Conservation (phyloP, 2,113 vertebrate genomes). For the Odontesthes bonariensis region DNA sequence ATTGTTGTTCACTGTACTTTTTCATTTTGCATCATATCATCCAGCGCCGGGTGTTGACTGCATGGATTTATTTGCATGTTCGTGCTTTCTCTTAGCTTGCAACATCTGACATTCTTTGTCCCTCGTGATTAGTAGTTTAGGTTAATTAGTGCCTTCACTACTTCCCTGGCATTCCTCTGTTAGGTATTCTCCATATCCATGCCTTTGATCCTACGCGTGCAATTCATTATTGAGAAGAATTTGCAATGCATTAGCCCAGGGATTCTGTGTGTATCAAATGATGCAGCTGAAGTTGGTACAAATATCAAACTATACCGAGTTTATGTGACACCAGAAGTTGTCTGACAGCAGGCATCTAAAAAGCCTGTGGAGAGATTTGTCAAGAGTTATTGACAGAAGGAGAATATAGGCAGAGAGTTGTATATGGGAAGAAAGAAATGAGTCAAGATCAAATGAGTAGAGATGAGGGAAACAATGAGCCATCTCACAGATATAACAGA, state of each 20-base stretch:
- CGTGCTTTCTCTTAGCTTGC: conserved; percentile 5
- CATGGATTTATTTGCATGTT: conserved; percentile 19
- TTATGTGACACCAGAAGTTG: conserved; percentile 11
- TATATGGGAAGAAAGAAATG: conserved; percentile 18
- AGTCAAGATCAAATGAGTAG: conserved; percentile 41
- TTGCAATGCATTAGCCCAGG: conserved; percentile 78
- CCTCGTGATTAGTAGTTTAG: conserved; percentile 52
- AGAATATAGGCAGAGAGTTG: conserved; percentile 12
- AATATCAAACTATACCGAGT: conserved; percentile 43
- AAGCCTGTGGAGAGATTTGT: conserved; percentile 12
- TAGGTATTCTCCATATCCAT: conserved; percentile 65
- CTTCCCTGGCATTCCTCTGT: conserved; percentile 51
- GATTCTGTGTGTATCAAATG: conserved; percentile 57
- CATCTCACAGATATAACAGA: conserved; percentile 31
- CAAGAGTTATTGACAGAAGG: conserved; percentile 17
- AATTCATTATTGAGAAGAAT: conserved; percentile 79
- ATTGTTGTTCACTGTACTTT: not conserved
- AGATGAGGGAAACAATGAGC: conserved; percentile 38
- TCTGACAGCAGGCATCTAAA: conserved; percentile 32
- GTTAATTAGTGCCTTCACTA: conserved; percentile 65
- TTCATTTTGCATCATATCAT: not conserved
- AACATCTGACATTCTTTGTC: conserved; percentile 35
- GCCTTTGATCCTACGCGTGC: conserved; percentile 77
- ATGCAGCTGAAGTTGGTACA: conserved; percentile 49
- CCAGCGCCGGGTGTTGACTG: not conserved